Conservation (phyloP, 2,888 invertebrate genomes). For the Drosophila planitibia region DNA sequence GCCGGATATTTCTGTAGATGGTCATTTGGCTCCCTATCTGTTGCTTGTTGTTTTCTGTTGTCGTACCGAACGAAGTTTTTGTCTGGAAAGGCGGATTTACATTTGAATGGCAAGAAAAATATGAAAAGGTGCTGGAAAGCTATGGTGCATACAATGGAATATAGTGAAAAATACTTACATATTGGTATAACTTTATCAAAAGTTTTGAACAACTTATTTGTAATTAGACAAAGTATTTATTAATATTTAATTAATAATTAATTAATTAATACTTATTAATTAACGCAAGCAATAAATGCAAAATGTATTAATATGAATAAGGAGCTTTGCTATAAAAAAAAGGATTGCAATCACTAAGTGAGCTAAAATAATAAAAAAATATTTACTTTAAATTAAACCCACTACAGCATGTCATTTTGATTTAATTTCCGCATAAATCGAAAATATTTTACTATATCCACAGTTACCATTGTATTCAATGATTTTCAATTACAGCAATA, state of each 20-base stretch:
- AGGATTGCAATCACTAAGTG: neutral
- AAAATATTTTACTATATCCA: neutral
- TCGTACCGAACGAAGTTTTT: neutral
- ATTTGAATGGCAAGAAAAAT: neutral
- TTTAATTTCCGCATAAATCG: neutral
- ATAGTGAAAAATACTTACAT: neutral
- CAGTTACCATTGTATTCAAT: neutral
- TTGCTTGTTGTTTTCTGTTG: neutral
- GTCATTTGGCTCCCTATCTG: conserved; percentile 3
- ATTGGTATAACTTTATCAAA: neutral
- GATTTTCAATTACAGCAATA: neutral
- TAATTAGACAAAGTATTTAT: neutral
- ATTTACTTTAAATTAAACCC: neutral
- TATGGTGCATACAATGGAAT: too few relatives aligned
- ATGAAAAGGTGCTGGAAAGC: neutral
- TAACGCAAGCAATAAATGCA: neutral
- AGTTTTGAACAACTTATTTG: neutral
- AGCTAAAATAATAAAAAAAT: neutral
- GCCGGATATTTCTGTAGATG: conserved; percentile 17
- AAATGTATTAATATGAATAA: neutral
- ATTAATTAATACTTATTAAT: too few relatives aligned
- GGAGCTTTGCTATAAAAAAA: neutral
- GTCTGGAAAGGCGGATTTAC: neutral
- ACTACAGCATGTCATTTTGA: neutral
- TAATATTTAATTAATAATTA: too few relatives aligned